phyloP scores from a whole-genome alignment of 2,888 invertebrate genomes.

The Rhynchonema sp. region DNA sequence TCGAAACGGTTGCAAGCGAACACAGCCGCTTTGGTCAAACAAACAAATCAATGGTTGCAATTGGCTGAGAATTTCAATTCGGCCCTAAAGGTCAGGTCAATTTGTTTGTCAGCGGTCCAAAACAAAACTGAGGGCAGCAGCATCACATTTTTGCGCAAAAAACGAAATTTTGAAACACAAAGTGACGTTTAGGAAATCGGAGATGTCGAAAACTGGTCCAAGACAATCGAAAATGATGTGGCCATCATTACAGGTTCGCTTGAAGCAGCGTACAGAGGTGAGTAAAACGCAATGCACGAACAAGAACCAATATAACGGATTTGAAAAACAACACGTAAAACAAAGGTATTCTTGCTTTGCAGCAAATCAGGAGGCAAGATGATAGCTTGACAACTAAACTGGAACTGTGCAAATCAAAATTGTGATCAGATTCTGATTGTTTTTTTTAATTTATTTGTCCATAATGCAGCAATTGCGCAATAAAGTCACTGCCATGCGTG shows the following conservation, averaged over 20 bases:
- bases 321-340: no score
- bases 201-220: conserved; percentile 95
- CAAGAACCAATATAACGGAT: no score
- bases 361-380: no score
- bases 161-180: background rate
- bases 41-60: conserved; percentile 88
- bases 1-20: conserved; percentile 83
- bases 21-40: conserved; percentile 80
- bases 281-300: no score
- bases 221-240: conserved; percentile 88
- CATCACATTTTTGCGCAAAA: background rate
- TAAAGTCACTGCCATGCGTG: no score
- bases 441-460: no score
- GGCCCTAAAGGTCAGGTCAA: conserved; percentile 37
- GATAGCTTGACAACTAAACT: no score
- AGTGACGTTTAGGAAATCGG: conserved; percentile 64
- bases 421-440: no score
- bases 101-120: no score
- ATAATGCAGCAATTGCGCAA: no score
- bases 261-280: conserved; percentile 73
- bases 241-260: conserved; percentile 70
- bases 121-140: background rate
- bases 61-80: conserved; percentile 43
- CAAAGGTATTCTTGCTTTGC: no score
- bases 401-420: no score